Percentiles rank a stretch among this genome's conserved stretches.
Evolutionary conservation across 2,888 invertebrate species (phyloP).

Genomic region (Tetragnatha montana): DNA sequence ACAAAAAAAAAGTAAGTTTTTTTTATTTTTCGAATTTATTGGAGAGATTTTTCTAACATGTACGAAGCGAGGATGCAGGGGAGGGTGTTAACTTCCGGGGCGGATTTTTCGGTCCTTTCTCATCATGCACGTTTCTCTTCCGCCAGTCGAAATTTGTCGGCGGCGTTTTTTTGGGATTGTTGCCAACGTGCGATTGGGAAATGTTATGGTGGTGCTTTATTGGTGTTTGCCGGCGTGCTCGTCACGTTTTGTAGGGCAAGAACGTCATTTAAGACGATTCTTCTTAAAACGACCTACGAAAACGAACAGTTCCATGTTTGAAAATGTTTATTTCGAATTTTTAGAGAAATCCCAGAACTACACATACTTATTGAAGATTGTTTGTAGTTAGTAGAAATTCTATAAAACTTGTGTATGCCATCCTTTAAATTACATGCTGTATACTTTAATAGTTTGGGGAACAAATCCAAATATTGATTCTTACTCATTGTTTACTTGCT

Average conservation of each 20-base stretch:
- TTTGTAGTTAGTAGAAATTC: too few species aligned
- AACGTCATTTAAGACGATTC: background rate
- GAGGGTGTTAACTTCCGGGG: background rate
- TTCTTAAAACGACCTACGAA: background rate
- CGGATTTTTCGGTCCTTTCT: background rate
- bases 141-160: background rate
- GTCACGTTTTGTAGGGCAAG: background rate
- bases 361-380: too few species aligned
- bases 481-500: too few species aligned
- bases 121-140: background rate
- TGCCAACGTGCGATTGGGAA: background rate
- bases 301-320: background rate
- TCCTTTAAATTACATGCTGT: too few species aligned
- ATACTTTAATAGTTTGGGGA: too few species aligned
- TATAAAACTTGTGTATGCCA: too few species aligned
- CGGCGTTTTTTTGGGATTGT: background rate
- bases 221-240: background rate
- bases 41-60: background rate
- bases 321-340: background rate
- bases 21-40: background rate
- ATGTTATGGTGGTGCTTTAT: background rate
- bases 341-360: background rate
- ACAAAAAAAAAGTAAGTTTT: background rate
- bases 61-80: background rate
- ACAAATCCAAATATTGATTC: too few species aligned